Percentiles rank a stretch among this genome's conserved stretches.
Conservation (phyloP, 2,888 invertebrate species). For the Harpagoxenus sublaevis region DNA sequence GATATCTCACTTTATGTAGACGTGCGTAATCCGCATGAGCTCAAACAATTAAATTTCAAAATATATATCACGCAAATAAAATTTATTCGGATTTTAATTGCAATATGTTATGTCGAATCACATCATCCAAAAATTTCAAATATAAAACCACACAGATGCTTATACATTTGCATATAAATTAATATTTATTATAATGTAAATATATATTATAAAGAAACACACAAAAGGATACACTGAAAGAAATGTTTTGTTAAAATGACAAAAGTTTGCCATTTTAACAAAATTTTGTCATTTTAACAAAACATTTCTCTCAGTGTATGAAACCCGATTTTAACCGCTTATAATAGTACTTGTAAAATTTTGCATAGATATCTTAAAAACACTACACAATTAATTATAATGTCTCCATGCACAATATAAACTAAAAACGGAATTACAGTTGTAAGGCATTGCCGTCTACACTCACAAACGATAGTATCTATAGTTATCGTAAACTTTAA, state of each 20-base stretch:
- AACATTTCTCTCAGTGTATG: neutral
- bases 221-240: no score
- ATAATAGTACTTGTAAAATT: neutral
- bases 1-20: neutral
- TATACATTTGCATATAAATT: neutral
- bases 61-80: neutral
- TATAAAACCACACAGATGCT: neutral
- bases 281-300: no score
- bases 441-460: slow-evolving; percentile 5
- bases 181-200: neutral
- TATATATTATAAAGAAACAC: neutral
- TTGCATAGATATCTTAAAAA: neutral
- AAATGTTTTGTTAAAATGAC: no score
- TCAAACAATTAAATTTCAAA: slow-evolving; percentile 7
- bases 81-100: neutral
- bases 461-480: slow-evolving; percentile 29
- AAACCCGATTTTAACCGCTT: neutral
- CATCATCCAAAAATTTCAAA: neutral
- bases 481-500: slow-evolving; percentile 69
- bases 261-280: no score
- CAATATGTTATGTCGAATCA: neutral
- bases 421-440: slow-evolving; percentile 27
- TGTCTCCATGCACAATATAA: neutral
- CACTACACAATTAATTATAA: slow-evolving; percentile 8
- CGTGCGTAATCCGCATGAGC: neutral